Conservation (phyloP, 2,113 vertebrate species). For the Chloroceryle aenea region DNA sequence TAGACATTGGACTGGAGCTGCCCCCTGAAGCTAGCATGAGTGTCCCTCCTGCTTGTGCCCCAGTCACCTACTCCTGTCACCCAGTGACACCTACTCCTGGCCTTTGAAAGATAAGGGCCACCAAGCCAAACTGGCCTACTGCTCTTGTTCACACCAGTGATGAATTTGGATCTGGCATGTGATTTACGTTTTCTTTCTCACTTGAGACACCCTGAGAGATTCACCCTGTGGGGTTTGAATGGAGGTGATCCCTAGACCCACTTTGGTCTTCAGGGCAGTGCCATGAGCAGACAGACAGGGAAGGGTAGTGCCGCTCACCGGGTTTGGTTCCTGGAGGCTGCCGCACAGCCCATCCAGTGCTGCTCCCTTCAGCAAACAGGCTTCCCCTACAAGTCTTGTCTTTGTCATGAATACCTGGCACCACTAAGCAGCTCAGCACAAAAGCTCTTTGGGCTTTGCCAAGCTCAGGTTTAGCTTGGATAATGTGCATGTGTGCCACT, state of each 20-base stretch:
- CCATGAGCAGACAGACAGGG: neutral
- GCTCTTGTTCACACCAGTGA: neutral
- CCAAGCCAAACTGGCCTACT: neutral
- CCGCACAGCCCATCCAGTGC: neutral
- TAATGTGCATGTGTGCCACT: neutral
- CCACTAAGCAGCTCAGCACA: neutral
- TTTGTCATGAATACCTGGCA: neutral
- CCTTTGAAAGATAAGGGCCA: neutral
- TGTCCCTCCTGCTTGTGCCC: neutral
- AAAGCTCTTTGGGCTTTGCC: neutral
- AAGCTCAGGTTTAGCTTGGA: conserved; percentile 10
- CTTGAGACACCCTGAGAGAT: neutral
- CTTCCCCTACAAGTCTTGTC: neutral
- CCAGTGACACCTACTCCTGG: neutral
- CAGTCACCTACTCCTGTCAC: too few relatives aligned
- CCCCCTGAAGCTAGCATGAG: neutral
- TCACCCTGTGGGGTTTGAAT: neutral
- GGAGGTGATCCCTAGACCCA: neutral
- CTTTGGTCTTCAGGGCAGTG: neutral
- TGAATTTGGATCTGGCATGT: neutral
- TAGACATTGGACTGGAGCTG: neutral
- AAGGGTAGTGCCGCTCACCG: neutral
- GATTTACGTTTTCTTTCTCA: neutral
- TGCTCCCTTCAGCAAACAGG: neutral
- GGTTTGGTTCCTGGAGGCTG: neutral